A percentile compares a stretch with the other conserved stretches of the same genome.
Conservation (phyloP, 2,797 vertebrate species). For the Lagodon rhomboides region DNA sequence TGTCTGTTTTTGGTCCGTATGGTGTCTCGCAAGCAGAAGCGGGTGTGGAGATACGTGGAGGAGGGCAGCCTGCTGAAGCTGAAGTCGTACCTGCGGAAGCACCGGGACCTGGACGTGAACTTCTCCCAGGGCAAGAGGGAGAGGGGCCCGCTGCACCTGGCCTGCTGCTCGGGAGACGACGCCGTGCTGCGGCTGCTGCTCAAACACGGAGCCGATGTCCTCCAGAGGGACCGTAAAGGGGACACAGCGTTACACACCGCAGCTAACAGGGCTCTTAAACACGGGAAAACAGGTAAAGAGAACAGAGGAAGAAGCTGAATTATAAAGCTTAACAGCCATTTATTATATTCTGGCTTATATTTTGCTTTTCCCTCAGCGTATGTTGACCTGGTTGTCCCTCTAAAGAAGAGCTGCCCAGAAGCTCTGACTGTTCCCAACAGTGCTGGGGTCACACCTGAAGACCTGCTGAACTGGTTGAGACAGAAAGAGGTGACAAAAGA, state of each 20-base stretch:
- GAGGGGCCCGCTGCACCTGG: slow-evolving; percentile 87
- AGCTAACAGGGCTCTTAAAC: slow-evolving; percentile 80
- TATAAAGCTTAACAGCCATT: background rate
- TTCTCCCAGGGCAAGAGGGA: slow-evolving; percentile 79
- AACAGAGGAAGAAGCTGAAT: accelerated
- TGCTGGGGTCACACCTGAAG: slow-evolving; percentile 88
- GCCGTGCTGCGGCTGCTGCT: slow-evolving; percentile 86
- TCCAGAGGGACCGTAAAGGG: slow-evolving; percentile 78
- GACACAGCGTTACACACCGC: slow-evolving; percentile 88
- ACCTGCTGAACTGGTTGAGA: slow-evolving; percentile 86
- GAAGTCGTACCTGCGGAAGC: slow-evolving; percentile 87
- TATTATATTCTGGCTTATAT: background rate
- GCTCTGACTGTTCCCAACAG: slow-evolving; percentile 84
- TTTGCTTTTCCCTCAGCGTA: slow-evolving; percentile 78
- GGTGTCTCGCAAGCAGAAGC: slow-evolving; percentile 80
- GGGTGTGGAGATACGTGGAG: slow-evolving; percentile 86
- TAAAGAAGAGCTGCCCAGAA: slow-evolving; percentile 84
- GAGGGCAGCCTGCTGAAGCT: slow-evolving; percentile 85
- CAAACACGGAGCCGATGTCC: slow-evolving; percentile 84
- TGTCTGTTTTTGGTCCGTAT: slow-evolving; percentile 38
- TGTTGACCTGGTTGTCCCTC: slow-evolving; percentile 88
- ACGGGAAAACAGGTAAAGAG: slow-evolving; percentile 81
- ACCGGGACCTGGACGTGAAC: slow-evolving; percentile 81
- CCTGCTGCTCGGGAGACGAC: slow-evolving; percentile 86
- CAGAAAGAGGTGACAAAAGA: slow-evolving; percentile 63